phyloP scores from a whole-genome alignment of 2,888 invertebrate species.

The Anticlea derivata region DNA sequence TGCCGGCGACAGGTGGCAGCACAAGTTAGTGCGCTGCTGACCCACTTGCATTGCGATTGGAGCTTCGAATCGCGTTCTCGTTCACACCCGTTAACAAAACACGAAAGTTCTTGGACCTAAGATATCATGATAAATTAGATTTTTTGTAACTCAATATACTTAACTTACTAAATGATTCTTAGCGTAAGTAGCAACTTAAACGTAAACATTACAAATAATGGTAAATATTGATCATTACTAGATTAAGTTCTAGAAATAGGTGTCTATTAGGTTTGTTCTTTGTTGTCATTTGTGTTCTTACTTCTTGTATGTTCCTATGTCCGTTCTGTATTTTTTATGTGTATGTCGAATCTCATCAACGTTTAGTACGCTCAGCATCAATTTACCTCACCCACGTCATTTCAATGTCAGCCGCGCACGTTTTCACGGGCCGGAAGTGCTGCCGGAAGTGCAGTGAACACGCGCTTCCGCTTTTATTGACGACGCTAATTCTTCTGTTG shows the following conservation, averaged over 20 bases:
- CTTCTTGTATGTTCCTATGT: too few species aligned
- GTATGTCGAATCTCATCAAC: background rate
- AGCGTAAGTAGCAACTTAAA: too few species aligned
- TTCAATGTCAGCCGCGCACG: constrained; percentile 24
- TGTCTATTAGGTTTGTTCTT: too few species aligned
- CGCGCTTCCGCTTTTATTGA: constrained; percentile 26
- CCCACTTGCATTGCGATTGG: constrained; percentile 41
- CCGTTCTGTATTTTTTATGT: too few species aligned
- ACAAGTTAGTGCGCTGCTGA: constrained; percentile 43
- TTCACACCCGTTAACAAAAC: constrained; percentile 10
- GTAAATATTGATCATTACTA: too few species aligned
- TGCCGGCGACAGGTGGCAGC: constrained; percentile 47
- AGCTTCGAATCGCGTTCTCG: constrained; percentile 27
- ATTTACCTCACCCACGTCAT: constrained; percentile 14
- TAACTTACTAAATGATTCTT: too few species aligned
- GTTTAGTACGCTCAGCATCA: background rate
- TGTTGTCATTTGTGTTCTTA: too few species aligned
- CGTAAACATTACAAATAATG: too few species aligned
- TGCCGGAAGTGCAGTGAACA: constrained; percentile 28
- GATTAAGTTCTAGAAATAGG: too few species aligned
- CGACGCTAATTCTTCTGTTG: constrained; percentile 20
- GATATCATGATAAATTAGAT: too few species aligned
- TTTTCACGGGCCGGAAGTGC: constrained; percentile 25
- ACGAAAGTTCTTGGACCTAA: too few species aligned
- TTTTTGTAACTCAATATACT: too few species aligned